A percentile compares a stretch with the other conserved stretches of the same genome.
Conservation (phyloP, 2,113 vertebrate genomes). For the Tragelaphus imberbis region DNA sequence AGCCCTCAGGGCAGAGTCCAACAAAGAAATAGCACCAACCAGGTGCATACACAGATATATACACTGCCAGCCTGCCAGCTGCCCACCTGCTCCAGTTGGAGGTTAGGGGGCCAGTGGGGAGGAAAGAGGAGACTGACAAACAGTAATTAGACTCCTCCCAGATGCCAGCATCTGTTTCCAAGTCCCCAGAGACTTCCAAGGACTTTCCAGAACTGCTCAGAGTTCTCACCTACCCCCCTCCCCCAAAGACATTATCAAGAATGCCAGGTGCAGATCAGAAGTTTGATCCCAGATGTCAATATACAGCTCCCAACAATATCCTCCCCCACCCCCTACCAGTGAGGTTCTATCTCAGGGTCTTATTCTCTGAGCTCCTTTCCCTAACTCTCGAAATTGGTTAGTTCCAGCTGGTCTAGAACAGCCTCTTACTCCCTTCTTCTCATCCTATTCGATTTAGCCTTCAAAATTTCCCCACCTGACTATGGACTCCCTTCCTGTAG, state of each 20-base stretch:
- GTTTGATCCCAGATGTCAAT: conserved; percentile 8
- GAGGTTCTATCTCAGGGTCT: neutral
- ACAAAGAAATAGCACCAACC: conserved; percentile 19
- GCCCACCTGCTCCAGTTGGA: neutral
- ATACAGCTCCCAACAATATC: neutral
- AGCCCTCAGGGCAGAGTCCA: conserved; percentile 37
- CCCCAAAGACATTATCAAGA: neutral
- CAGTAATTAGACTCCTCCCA: conserved; percentile 58
- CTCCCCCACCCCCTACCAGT: neutral
- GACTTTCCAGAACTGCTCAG: neutral
- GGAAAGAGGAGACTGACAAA: conserved; percentile 10
- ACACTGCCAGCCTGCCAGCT: neutral
- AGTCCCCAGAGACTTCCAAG: conserved; percentile 1
- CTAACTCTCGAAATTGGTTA: neutral
- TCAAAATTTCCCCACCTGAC: neutral
- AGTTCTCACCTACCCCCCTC: neutral
- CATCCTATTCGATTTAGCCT: neutral
- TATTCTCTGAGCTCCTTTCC: neutral
- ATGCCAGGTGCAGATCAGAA: neutral
- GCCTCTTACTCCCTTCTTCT: neutral
- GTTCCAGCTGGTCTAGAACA: neutral
- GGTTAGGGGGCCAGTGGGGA: neutral
- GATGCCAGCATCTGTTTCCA: conserved; percentile 39
- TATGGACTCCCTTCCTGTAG: neutral
- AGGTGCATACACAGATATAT: conserved; percentile 32